phyloP scores from a whole-genome alignment of 2,113 vertebrate species.

The Epinephelus cyanopodus region DNA sequence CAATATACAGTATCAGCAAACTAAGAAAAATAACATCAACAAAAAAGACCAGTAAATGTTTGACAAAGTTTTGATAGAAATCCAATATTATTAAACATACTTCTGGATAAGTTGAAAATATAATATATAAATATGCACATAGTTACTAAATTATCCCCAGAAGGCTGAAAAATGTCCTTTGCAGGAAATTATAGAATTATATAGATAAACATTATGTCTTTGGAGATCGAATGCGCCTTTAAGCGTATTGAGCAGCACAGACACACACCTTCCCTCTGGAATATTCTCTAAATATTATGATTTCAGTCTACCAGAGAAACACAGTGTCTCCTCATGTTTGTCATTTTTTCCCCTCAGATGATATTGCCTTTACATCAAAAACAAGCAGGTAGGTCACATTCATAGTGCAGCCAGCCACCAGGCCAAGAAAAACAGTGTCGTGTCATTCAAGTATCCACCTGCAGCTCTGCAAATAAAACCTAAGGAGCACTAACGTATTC shows the following conservation, averaged over 20 bases:
- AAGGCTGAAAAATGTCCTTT: not conserved
- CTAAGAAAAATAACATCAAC: not conserved
- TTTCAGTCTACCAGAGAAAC: slow-evolving; percentile 21
- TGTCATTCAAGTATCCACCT: slow-evolving; percentile 77
- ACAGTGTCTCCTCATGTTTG: slow-evolving; percentile 30
- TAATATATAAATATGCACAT: not conserved
- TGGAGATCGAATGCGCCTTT: not conserved
- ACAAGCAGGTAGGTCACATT: slow-evolving; percentile 59
- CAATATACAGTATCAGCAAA: not conserved
- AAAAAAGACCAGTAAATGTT: not conserved
- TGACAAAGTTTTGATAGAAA: not conserved
- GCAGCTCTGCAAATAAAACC: slow-evolving; percentile 77
- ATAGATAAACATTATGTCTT: not conserved
- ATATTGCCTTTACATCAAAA: slow-evolving; percentile 56
- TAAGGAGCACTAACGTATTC: slow-evolving; percentile 71
- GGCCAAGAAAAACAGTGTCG: slow-evolving; percentile 66
- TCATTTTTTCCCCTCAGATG: slow-evolving; percentile 28
- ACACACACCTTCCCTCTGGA: not conserved
- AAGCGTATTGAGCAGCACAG: too few species aligned
- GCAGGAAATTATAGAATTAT: not conserved
- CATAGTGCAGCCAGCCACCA: not conserved
- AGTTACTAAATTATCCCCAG: not conserved
- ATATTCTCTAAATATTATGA: slow-evolving; percentile 2
- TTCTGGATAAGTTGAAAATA: not conserved
- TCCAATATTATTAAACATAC: not conserved